Evolutionary conservation across 2,113 vertebrate species (phyloP).

Genomic region (Gadus chalcogrammus): DNA sequence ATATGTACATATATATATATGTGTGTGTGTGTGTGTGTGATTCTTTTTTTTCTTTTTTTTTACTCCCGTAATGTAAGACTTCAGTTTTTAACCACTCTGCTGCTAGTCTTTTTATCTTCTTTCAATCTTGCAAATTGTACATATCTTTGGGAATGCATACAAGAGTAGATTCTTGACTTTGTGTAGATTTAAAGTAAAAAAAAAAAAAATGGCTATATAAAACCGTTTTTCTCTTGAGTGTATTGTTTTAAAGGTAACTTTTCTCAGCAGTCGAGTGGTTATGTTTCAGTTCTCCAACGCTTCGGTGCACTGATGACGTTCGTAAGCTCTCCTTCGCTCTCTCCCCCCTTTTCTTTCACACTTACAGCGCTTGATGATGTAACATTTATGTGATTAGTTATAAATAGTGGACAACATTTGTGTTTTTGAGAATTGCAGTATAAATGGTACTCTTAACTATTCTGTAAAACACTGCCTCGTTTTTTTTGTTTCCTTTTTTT

Average conservation of each 20-base stretch:
- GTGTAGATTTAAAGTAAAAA: slow-evolving; percentile 63
- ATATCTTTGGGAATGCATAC: slow-evolving; percentile 76
- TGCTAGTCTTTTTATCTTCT: slow-evolving; percentile 84
- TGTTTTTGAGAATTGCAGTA: slow-evolving; percentile 75
- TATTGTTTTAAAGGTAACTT: slow-evolving; percentile 66
- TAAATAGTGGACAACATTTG: slow-evolving; percentile 76
- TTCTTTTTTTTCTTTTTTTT: slow-evolving; percentile 51
- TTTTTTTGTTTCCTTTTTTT: slow-evolving; percentile 43
- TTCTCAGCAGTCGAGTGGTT: slow-evolving; percentile 78
- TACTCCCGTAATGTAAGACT: slow-evolving; percentile 72
- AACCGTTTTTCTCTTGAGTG: slow-evolving; percentile 70
- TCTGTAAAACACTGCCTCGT: slow-evolving; percentile 79
- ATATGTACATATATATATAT: slow-evolving; percentile 10
- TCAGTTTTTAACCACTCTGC: slow-evolving; percentile 87
- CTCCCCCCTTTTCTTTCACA: slow-evolving; percentile 35
- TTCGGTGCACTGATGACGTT: slow-evolving; percentile 76
- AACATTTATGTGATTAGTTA: slow-evolving; percentile 76
- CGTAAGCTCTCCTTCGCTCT: slow-evolving; percentile 61
- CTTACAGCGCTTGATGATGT: slow-evolving; percentile 76
- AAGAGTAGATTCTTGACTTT: slow-evolving; percentile 72
- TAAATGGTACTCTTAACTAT: slow-evolving; percentile 78
- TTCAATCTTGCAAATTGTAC: slow-evolving; percentile 68
- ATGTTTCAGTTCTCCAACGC: slow-evolving; percentile 70
- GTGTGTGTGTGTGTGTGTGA: not conserved
- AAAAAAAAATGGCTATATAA: slow-evolving; percentile 67